Evolutionary conservation across 1,140 invertebrate species (phyloP).

Genomic region (Calephelis virginiensis): DNA sequence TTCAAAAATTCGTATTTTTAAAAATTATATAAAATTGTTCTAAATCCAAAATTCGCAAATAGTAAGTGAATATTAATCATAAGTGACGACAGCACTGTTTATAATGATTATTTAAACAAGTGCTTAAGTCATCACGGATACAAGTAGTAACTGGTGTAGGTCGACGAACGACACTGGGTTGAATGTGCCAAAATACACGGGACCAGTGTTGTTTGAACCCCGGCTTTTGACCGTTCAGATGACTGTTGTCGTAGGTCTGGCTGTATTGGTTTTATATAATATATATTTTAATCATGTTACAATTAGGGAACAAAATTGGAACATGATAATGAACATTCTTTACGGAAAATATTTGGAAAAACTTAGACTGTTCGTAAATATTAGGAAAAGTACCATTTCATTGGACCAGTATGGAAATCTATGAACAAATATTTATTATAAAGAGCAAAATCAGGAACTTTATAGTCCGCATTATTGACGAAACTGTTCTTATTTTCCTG

Average conservation of each 20-base stretch:
- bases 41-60: slow-evolving; percentile 8
- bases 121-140: slow-evolving; percentile 7
- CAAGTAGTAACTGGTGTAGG: slow-evolving; percentile 8
- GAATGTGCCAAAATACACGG: slow-evolving; percentile 28
- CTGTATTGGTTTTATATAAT: slow-evolving; percentile 19
- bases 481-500: no score
- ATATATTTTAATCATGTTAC: background rate
- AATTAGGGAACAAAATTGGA: background rate
- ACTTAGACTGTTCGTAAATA: no score
- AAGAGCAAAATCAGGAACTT: no score
- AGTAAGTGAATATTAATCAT: background rate
- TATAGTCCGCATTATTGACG: no score
- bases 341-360: background rate
- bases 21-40: background rate
- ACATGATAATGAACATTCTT: background rate
- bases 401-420: no score
- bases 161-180: slow-evolving; percentile 22
- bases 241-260: slow-evolving; percentile 26
- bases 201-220: slow-evolving; percentile 26
- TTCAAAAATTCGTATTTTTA: background rate
- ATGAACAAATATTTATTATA: no score
- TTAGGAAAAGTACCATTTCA: no score
- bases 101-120: slow-evolving; percentile 13
- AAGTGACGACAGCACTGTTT: slow-evolving; percentile 6
- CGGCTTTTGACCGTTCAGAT: slow-evolving; percentile 11